A percentile compares a stretch with the other conserved stretches of the same genome.
phyloP scores from a whole-genome alignment of 2,113 vertebrate genomes.

The Urocynchramus pylzowi region DNA sequence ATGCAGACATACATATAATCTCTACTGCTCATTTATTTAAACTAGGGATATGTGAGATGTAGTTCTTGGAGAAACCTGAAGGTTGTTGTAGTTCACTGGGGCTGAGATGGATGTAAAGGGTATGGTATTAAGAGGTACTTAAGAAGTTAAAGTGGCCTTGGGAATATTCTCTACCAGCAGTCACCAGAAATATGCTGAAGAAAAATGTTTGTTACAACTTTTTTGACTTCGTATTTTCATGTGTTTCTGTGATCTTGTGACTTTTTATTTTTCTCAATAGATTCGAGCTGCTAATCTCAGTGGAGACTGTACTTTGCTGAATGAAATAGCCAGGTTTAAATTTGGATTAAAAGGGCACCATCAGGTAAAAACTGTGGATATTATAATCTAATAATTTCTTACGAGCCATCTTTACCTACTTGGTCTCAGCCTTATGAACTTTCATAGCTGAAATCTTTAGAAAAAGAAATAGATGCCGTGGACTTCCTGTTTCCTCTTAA shows the following conservation, averaged over 20 bases:
- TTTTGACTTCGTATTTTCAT: not conserved
- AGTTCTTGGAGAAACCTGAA: not conserved
- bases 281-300: conserved; percentile 95
- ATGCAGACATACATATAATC: not conserved
- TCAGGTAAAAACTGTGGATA: conserved; percentile 77
- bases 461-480: not conserved
- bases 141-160: not conserved
- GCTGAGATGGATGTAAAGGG: not conserved
- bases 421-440: not conserved
- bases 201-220: not conserved
- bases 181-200: not conserved
- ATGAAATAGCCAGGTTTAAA: conserved; percentile 84
- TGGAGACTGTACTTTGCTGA: conserved; percentile 89
- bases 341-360: conserved; percentile 92
- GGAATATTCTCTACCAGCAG: not conserved
- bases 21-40: not conserved
- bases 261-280: conserved; percentile 63
- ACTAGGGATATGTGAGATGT: not conserved
- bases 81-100: not conserved
- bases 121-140: not conserved
- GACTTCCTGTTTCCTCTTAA: not conserved
- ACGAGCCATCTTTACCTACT: not conserved
- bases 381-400: not conserved
- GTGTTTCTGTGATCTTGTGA: not conserved
- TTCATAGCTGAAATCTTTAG: not conserved